These are phyloP conservation scores for Plecturocebus donacophilus DNA, from an alignment of 2,113 vertebrate species.

Conservation along the genomic window DNA sequence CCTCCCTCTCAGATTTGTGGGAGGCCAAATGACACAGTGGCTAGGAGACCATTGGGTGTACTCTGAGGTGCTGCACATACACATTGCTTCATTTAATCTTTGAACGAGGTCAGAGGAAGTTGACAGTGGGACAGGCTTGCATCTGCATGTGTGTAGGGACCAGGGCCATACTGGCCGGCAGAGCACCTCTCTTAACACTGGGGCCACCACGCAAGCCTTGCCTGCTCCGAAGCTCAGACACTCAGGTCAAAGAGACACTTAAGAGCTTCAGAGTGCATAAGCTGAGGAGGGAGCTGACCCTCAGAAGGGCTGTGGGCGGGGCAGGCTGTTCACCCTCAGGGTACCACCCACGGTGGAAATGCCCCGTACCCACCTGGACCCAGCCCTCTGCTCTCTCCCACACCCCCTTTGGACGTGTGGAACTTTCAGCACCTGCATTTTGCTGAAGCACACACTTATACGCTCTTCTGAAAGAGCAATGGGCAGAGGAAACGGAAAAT, in stretches of 20 bases:
- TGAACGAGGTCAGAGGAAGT: background rate
- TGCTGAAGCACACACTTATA: background rate
- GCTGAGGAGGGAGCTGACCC: background rate
- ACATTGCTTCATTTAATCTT: background rate
- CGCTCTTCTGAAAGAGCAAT: constrained; percentile 12
- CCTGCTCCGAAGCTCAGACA: background rate
- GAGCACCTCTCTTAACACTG: background rate
- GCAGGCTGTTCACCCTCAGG: background rate
- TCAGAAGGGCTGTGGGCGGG: background rate
- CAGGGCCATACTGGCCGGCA: background rate
- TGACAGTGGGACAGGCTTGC: background rate
- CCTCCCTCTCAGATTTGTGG: background rate
- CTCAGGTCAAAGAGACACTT: background rate
- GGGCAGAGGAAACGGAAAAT: constrained; percentile 68
- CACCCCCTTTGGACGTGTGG: background rate
- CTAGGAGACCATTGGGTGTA: accelerated
- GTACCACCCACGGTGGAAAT: background rate
- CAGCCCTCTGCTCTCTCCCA: background rate
- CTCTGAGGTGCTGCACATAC: background rate
- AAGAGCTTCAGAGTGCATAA: accelerated
- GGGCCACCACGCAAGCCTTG: accelerated
- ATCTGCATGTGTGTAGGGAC: background rate
- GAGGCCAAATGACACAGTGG: background rate
- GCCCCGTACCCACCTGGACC: background rate
- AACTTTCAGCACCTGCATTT: constrained; percentile 37